Percentiles rank a stretch among this genome's conserved stretches.
These are phyloP conservation scores for Mobula birostris DNA, from an alignment of 2,113 vertebrate species.

Conservation along the genomic window DNA sequence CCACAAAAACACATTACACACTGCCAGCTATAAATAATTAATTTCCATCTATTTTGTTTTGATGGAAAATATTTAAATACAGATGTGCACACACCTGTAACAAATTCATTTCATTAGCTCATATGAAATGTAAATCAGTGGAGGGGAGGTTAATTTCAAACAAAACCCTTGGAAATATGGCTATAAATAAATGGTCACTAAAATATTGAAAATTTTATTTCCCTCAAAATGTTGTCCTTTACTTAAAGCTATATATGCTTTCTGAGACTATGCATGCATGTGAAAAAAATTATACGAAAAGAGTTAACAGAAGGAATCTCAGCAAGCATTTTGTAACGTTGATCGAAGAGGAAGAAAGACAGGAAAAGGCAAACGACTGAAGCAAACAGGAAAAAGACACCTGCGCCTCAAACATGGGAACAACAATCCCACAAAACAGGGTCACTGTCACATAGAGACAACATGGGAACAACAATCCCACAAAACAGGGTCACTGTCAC, in stretches of 20 bases:
- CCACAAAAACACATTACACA: neutral
- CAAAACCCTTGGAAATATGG: neutral
- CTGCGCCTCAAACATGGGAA: neutral
- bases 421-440: neutral
- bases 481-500: neutral
- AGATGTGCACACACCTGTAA: neutral
- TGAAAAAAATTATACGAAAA: neutral
- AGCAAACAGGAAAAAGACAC: neutral
- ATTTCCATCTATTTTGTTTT: constrained; percentile 33
- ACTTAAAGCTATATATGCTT: too few species aligned
- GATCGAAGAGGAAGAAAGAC: neutral
- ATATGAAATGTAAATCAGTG: neutral
- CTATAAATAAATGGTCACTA: neutral
- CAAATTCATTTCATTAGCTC: neutral
- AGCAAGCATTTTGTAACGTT: neutral
- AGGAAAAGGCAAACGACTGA: neutral
- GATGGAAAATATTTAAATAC: constrained; percentile 33
- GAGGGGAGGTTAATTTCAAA: neutral
- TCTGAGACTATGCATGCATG: neutral
- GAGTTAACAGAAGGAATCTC: neutral
- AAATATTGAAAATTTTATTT: neutral
- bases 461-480: neutral
- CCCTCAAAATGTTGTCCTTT: neutral
- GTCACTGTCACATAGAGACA: too few species aligned
- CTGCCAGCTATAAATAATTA: constrained; percentile 21